Evolutionary conservation across 2,888 invertebrate species (phyloP).

Genomic region (Meteorus cinctellus): DNA sequence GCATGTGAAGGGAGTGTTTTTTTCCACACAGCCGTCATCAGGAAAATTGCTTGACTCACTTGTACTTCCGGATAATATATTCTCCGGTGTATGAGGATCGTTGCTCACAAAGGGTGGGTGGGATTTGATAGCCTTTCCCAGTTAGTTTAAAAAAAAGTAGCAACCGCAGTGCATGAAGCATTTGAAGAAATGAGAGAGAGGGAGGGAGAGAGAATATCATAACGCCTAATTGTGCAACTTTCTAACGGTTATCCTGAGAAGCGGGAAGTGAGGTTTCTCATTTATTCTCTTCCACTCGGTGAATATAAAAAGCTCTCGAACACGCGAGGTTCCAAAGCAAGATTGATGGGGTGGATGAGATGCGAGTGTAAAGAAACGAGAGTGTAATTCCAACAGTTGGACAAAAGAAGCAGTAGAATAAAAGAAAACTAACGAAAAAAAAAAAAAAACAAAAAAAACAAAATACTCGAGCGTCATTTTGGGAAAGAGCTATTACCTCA

Average conservation of each 20-base stretch:
- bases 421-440: background rate
- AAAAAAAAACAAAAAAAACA: background rate
- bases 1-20: background rate
- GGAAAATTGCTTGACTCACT: background rate
- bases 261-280: constrained; percentile 9
- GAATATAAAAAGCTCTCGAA: constrained; percentile 9
- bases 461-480: background rate
- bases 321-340: background rate
- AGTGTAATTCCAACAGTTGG: constrained; percentile 24
- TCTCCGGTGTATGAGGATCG: background rate
- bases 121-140: background rate
- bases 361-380: constrained; percentile 12
- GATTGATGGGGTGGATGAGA: background rate
- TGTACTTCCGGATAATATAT: background rate
- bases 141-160: background rate
- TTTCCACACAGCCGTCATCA: background rate
- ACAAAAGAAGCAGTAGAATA: background rate
- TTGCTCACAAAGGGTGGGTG: background rate
- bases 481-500: background rate
- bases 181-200: background rate
- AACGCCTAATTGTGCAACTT: constrained; percentile 18
- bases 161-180: background rate
- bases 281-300: constrained; percentile 1
- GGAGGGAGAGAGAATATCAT: background rate
- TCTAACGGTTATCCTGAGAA: constrained; percentile 28